These are phyloP conservation scores for Mus minutoides DNA, from an alignment of 2,797 vertebrate genomes.

Conservation along the genomic window DNA sequence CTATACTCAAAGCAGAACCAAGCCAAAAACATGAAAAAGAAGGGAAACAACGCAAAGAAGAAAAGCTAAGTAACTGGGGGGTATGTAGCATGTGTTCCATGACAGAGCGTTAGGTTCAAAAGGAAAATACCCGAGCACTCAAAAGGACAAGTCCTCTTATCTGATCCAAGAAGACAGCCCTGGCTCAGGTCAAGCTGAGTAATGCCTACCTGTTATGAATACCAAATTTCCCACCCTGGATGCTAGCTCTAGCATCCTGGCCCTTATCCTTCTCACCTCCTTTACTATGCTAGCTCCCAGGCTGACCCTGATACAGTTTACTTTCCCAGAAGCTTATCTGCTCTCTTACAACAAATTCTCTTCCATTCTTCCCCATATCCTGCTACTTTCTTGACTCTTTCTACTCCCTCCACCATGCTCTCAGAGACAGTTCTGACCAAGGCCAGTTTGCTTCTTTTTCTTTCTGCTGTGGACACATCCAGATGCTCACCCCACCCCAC, in stretches of 20 bases:
- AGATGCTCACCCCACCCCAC: neutral
- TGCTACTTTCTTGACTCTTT: neutral
- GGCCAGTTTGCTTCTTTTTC: neutral
- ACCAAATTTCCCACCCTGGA: neutral
- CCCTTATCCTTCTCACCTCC: too few relatives aligned
- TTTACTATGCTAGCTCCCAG: neutral
- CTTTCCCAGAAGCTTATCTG: neutral
- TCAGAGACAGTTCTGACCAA: neutral
- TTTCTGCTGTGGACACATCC: neutral
- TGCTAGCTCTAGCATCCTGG: neutral
- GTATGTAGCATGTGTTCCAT: neutral
- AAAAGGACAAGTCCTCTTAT: neutral
- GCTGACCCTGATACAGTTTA: neutral
- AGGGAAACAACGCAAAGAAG: neutral
- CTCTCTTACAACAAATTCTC: neutral
- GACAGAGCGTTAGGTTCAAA: neutral
- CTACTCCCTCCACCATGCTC: neutral
- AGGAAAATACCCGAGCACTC: neutral
- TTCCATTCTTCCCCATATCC: neutral
- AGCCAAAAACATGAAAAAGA: neutral
- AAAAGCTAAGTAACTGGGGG: neutral
- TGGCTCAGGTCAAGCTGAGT: neutral
- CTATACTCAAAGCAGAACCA: neutral
- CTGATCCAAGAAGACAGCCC: neutral
- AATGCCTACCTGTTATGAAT: neutral